Conservation (phyloP, 2,888 invertebrate genomes). For the Drosophila setosimentum region DNA sequence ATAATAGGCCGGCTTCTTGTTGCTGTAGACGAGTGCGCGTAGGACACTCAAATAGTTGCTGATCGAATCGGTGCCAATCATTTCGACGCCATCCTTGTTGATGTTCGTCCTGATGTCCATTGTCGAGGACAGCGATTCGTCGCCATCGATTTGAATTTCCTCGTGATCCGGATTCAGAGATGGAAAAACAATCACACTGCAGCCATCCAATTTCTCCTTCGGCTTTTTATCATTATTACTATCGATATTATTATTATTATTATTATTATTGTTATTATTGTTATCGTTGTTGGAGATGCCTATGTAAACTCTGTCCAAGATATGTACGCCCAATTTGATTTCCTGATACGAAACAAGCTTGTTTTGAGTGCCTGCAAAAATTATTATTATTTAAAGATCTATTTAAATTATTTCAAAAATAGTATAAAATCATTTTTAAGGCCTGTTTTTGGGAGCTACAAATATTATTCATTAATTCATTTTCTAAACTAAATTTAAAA, state of each 20-base stretch:
- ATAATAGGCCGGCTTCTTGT: conserved; percentile 98
- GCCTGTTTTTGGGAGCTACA: too few relatives aligned
- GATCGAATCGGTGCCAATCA: conserved; percentile 84
- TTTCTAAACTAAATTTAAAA: too few relatives aligned
- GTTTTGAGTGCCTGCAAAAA: conserved; percentile 79
- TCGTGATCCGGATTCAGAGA: conserved; percentile 98
- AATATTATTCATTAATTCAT: too few relatives aligned
- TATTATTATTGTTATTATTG: conserved; percentile 33
- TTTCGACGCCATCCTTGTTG: conserved; percentile 93
- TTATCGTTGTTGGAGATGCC: conserved; percentile 86
- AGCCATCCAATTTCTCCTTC: conserved; percentile 90
- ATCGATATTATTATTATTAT: conserved; percentile 21
- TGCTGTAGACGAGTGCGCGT: conserved; percentile 92
- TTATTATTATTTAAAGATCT: too few relatives aligned
- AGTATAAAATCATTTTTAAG: too few relatives aligned
- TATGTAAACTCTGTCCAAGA: conserved; percentile 94
- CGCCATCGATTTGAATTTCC: conserved; percentile 86
- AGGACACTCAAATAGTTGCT: conserved; percentile 84
- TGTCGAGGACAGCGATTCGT: conserved; percentile 83
- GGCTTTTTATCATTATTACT: conserved; percentile 35
- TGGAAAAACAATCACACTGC: conserved; percentile 97
- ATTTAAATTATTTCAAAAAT: too few relatives aligned
- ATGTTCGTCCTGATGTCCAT: conserved; percentile 88
- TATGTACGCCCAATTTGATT: conserved; percentile 89
- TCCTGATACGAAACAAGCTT: conserved; percentile 85